phyloP scores from a whole-genome alignment of 2,888 invertebrate genomes.

The Hydriomena furcata region DNA sequence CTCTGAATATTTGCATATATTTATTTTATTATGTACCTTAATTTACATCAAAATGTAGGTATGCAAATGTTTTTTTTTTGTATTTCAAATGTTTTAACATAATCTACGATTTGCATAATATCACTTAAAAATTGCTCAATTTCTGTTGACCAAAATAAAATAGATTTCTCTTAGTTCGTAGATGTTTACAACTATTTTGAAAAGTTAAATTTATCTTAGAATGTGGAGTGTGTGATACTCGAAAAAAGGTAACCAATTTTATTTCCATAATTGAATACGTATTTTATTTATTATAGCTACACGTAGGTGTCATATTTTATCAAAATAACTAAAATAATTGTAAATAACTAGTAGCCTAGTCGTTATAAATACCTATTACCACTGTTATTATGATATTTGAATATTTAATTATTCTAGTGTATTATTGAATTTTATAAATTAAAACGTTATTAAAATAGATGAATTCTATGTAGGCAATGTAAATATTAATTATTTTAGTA shows the following conservation, averaged over 20 bases:
- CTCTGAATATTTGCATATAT: no score
- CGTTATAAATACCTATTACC: neutral
- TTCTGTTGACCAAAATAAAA: no score
- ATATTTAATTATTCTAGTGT: neutral
- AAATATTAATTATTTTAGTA: conserved; percentile 8
- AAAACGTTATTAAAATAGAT: neutral
- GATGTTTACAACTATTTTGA: no score
- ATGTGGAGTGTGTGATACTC: conserved; percentile 54
- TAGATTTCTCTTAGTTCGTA: no score
- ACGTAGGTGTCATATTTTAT: neutral
- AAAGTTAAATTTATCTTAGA: no score
- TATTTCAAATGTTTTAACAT: no score
- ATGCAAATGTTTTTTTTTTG: no score
- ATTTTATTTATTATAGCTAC: neutral
- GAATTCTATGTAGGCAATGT: no score
- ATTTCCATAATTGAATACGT: neutral
- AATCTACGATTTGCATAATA: no score
- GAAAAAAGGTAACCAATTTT: conserved; percentile 4
- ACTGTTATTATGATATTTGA: neutral
- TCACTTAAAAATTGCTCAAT: no score
- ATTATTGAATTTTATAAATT: neutral
- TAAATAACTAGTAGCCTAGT: conserved; percentile 1
- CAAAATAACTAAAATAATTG: neutral
- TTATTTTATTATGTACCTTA: no score
- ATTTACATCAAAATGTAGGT: no score